Conservation (phyloP, 2,797 vertebrate genomes). For the Fistularia commersonii region DNA sequence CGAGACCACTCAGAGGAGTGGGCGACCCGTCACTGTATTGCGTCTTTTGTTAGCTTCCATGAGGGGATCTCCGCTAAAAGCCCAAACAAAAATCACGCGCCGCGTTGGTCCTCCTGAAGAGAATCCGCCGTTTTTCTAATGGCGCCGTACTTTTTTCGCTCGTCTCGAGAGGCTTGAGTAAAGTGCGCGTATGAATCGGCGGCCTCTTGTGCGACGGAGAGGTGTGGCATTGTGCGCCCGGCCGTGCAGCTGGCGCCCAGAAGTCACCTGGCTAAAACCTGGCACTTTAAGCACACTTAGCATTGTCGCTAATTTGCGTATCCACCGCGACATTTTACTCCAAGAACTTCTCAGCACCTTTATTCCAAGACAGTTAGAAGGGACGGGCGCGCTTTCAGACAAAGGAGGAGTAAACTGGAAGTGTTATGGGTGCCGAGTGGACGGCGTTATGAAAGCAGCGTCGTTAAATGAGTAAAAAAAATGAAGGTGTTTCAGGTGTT, state of each 20-base stretch:
- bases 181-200: slow-evolving; percentile 53
- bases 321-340: slow-evolving; percentile 13
- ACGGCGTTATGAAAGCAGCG: no score
- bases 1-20: slow-evolving; percentile 54
- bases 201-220: slow-evolving; percentile 51
- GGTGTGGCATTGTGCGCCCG: slow-evolving; percentile 58
- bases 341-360: no score
- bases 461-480: no score
- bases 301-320: no score
- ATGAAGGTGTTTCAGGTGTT: no score
- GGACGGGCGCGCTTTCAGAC: no score
- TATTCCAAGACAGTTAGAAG: no score
- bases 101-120: slow-evolving; percentile 62
- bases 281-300: no score
- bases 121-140: slow-evolving; percentile 61
- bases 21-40: slow-evolving; percentile 53
- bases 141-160: slow-evolving; percentile 42
- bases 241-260: slow-evolving; percentile 62
- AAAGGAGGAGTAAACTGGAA: no score
- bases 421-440: no score
- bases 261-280: slow-evolving; percentile 55
- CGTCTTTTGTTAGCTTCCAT: slow-evolving; percentile 58
- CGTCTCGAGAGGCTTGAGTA: slow-evolving; percentile 59
- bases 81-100: slow-evolving; percentile 57
- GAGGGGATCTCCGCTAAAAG: slow-evolving; percentile 42